Evolutionary conservation across 2,797 vertebrate species (phyloP), one percentile per base, ranked within the genome.

Genomic region (Remorina albescens): DNA sequence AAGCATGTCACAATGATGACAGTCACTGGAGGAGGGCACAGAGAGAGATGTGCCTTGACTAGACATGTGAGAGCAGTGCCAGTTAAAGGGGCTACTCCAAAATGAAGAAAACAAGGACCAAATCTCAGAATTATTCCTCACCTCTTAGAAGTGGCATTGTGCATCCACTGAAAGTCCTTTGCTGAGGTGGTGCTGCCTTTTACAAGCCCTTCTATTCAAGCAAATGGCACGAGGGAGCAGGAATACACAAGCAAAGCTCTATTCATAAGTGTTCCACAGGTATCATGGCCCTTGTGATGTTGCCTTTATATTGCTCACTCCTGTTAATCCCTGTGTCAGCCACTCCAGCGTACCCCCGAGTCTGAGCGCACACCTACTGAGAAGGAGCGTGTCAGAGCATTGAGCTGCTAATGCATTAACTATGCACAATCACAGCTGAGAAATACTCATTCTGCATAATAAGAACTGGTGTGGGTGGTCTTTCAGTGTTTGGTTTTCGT

Each of bases 251-350:
- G 86, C 79, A 36, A 72, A 56, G 71, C 77, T 85, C 66, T 58
- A 63, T 56, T 80, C 56, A 76, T 34, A 87, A 93, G 91, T 89
- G 83, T 81, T 86, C 82, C 84, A 86, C 80, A 92, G 88, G 90
- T 90, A 88, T 79, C 67, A 60, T 23, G 74, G 79, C 86, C 82
- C 80, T 81, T 46, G 53, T 84, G 62, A 51, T 25, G 76, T 57
- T 76, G 78, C 80, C 56, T 84, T 82, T 71, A n/a, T 49, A 73
- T 81, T 70, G 58, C 70, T 55, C 77, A 62, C 81, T 88, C 59
- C 71, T 18, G 78, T 80, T 95, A 95, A 95, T 95, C 94, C 91
- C 92, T 77, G 84, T 88, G 90, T 89, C 90, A 60, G 85, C 92
- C 94, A 94, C 95, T 95, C 91, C 86, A 94, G 88, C 62, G 82